Percentiles rank a stretch among this genome's conserved stretches.
phyloP scores from a whole-genome alignment of 2,113 vertebrate species.

The Sebastes fasciatus region DNA sequence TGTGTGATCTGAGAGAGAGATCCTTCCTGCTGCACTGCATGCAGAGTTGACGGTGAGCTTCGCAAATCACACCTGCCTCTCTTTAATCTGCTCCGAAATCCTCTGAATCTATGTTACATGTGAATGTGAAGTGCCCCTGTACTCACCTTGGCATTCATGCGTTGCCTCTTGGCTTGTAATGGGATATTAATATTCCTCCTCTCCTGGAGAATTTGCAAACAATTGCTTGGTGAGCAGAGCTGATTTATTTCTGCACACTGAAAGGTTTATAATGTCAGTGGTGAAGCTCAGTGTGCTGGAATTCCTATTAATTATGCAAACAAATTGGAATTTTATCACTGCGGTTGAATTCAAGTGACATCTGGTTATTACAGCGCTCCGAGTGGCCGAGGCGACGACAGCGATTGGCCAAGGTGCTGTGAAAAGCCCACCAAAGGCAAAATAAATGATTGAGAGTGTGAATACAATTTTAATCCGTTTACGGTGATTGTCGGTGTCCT shows the following conservation, averaged over 20 bases:
- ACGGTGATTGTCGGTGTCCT: conserved; percentile 50
- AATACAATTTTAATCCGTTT: conserved; percentile 46
- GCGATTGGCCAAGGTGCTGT: not conserved
- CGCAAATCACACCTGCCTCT: conserved; percentile 4
- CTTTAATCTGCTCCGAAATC: conserved; percentile 26
- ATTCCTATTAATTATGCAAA: conserved; percentile 35
- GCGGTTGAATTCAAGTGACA: conserved; percentile 19
- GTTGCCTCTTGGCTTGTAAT: conserved; percentile 14
- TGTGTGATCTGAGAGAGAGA: not conserved
- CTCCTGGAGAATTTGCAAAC: conserved; percentile 22
- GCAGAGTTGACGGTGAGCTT: not conserved
- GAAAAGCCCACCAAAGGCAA: conserved; percentile 6
- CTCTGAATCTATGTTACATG: conserved; percentile 3
- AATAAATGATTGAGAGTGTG: conserved; percentile 23
- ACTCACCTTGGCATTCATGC: conserved; percentile 44
- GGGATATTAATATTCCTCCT: conserved; percentile 21
- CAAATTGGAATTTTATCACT: conserved; percentile 34
- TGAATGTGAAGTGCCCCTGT: conserved; percentile 10
- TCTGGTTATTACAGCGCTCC: conserved; percentile 5
- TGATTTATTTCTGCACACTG: not conserved
- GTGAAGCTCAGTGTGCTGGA: not conserved
- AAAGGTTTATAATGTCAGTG: conserved; percentile 8
- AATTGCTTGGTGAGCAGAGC: not conserved
- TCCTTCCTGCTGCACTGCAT: conserved; percentile 6
- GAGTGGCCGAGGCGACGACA: not conserved